Base-by-base conservation (phyloP, 1,140 invertebrate genomes). In the Kradibia gibbosae region DNA sequence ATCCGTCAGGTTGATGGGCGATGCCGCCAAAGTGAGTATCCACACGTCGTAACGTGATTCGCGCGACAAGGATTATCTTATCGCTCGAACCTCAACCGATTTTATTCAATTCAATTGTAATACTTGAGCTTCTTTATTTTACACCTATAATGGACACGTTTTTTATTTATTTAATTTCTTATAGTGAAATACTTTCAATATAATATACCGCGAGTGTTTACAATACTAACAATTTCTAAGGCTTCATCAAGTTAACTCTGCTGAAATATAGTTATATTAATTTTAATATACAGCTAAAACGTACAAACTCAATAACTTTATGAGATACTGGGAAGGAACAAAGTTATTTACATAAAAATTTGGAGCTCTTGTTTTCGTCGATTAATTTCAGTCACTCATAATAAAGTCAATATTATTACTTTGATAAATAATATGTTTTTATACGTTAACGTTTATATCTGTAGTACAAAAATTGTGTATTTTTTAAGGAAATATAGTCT, bases 11-110 rank as follows among this genome's bases (percentile, higher is more conserved):
- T 34, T 81, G 8, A 22, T 84, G 1, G 80, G 83, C 31, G 88
- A 90, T 36, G 67, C 42, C 20, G 34, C 84, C 42, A 89, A 89
- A 87, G 89, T 89, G 85, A 83, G 82, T 84, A 31, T 1, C 13
- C 0, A 4, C n/a, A 5, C 31, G 8, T 13, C 28, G n/a, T 60
- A 31, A 31, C 57, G 31, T 60, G 13, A 13, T 60, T 60, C 28
- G 57, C 7, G 28, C 28, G 7, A 11, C 31, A 17, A 7, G 57
- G 28, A 60, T 60, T 60, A 28, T 60, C 57, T 60, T 60, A 60
- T 60, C 57, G 13, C 25, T 1, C 3, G 34, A 62, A 34, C 10
- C 34, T 11, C 15, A 3, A 11, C 13, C 17, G 13, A n/a, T 28
- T n/a, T n/a, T 57, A 17, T 36, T 0, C 13, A 62, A 3, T 17